These are phyloP conservation scores for Tamandua tetradactyla DNA, from an alignment of 2,797 vertebrate genomes.

Conservation along the genomic window DNA sequence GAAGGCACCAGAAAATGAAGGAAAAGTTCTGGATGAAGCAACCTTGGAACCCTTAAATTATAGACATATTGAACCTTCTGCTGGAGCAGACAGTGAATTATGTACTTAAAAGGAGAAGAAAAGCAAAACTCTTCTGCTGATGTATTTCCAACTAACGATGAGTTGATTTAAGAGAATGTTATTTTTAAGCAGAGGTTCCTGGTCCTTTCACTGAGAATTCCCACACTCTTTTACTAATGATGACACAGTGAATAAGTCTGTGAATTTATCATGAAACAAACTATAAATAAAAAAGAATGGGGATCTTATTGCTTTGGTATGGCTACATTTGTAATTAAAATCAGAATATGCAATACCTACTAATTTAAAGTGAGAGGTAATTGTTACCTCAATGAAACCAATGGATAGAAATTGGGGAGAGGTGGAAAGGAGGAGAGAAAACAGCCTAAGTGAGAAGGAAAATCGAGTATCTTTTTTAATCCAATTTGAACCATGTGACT, in stretches of 20 bases:
- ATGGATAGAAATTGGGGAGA: background rate
- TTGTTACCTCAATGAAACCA: background rate
- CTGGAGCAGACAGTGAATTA: background rate
- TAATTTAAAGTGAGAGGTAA: conserved; percentile 3
- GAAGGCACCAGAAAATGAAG: conserved; percentile 34
- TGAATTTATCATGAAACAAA: conserved; percentile 23
- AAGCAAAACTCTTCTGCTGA: background rate
- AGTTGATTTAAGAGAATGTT: background rate
- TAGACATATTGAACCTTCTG: background rate
- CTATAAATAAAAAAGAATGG: conserved; percentile 8
- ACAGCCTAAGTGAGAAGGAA: background rate
- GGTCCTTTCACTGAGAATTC: background rate
- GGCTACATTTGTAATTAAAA: background rate
- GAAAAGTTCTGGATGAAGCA: conserved; percentile 37
- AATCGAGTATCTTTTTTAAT: background rate
- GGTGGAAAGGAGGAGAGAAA: background rate
- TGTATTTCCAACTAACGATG: background rate
- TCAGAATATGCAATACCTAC: background rate
- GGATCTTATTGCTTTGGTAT: background rate
- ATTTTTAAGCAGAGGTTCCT: background rate
- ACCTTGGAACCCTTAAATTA: conserved; percentile 25
- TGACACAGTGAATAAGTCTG: background rate
- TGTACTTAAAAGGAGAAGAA: conserved; percentile 28
- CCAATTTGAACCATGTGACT: background rate
- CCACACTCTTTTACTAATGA: background rate